Evolutionary conservation across 2,888 invertebrate species (phyloP).

Genomic region (Cataglyphis altisquamis): DNA sequence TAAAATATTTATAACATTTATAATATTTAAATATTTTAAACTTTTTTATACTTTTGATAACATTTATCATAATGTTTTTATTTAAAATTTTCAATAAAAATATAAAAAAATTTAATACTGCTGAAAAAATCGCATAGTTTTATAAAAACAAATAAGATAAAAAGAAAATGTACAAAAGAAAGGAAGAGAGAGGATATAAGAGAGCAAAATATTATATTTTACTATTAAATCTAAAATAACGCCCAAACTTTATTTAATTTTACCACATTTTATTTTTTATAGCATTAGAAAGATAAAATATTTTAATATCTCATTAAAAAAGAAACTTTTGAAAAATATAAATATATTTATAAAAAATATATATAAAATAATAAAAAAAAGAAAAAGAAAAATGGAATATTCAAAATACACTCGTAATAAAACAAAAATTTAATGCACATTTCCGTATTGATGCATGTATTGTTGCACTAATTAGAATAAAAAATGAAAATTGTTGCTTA

Average conservation of each 20-base stretch:
- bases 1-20: not conserved
- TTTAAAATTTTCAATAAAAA: not conserved
- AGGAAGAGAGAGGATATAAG: not conserved
- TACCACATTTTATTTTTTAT: not conserved
- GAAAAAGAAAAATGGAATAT: not conserved
- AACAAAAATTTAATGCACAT: too few species aligned
- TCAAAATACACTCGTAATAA: not conserved
- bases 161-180: not conserved
- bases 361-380: not conserved
- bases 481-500: not conserved
- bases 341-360: not conserved
- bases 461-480: not conserved
- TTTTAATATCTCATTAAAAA: constrained; percentile 1
- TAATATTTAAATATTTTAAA: not conserved
- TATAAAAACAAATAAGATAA: not conserved
- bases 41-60: not conserved
- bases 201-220: constrained; percentile 2
- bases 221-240: not conserved
- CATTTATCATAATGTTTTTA: not conserved
- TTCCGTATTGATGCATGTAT: too few species aligned
- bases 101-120: not conserved
- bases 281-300: not conserved
- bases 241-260: not conserved
- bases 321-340: not conserved
- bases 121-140: not conserved